These are phyloP conservation scores for Rousettus madagascariensis DNA, from an alignment of 2,797 vertebrate species.

Conservation along the genomic window DNA sequence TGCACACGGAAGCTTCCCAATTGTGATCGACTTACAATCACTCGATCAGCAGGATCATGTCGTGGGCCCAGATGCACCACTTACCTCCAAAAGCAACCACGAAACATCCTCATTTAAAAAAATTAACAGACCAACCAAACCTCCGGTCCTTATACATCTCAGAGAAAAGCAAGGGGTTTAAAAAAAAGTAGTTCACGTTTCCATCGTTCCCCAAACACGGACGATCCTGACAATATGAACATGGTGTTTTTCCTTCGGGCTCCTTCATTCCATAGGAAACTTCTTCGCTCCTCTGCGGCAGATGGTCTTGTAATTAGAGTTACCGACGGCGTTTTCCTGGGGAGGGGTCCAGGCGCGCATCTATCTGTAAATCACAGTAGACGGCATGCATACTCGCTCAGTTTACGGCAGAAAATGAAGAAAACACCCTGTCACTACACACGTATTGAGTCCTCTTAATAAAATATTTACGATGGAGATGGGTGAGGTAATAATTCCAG, in stretches of 20 bases:
- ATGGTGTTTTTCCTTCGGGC: rapidly evolving
- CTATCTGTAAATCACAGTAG: not conserved
- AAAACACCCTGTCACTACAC: not conserved
- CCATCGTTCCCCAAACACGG: not conserved
- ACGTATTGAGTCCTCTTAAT: not conserved
- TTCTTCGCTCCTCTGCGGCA: not conserved
- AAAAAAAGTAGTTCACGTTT: not conserved
- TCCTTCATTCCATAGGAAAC: not conserved
- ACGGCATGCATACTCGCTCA: rapidly evolving
- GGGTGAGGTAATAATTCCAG: not conserved
- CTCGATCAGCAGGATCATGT: rapidly evolving
- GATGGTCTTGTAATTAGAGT: not conserved
- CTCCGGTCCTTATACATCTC: not conserved
- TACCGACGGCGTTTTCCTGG: not conserved
- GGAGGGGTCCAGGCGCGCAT: rapidly evolving
- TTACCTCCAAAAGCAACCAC: rapidly evolving
- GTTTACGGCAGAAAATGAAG: not conserved
- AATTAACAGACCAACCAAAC: too few species aligned
- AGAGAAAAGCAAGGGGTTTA: not conserved
- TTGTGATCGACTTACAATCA: rapidly evolving
- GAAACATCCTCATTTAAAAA: not conserved
- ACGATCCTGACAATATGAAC: rapidly evolving
- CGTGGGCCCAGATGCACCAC: rapidly evolving
- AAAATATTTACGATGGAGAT: rapidly evolving
- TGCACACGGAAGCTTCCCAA: rapidly evolving